phyloP scores from a whole-genome alignment of 2,113 vertebrate genomes.

The Hippocampus guttulatus region DNA sequence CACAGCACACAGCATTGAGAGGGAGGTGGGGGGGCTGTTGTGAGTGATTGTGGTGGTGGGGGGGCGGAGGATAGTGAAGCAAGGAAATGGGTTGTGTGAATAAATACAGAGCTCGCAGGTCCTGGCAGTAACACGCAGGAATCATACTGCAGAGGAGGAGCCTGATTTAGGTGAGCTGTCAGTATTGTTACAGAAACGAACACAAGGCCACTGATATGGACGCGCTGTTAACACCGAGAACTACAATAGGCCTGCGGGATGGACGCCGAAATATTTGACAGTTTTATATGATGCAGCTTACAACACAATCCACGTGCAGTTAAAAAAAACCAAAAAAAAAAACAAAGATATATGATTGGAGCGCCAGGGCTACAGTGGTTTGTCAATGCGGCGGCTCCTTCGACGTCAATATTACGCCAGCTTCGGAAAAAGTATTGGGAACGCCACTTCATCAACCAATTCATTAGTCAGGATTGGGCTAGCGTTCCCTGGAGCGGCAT shows the following conservation, averaged over 20 bases:
- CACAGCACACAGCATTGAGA: background rate
- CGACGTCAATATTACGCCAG: background rate
- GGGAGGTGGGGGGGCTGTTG: slow-evolving; percentile 35
- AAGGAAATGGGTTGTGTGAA: slow-evolving; percentile 62
- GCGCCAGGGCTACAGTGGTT: background rate
- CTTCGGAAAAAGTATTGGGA: background rate
- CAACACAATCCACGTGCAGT: background rate
- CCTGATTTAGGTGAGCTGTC: slow-evolving; percentile 64
- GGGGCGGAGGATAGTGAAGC: slow-evolving; percentile 44
- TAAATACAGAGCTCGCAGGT: slow-evolving; percentile 62
- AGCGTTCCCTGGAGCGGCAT: background rate
- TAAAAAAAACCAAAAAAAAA: background rate
- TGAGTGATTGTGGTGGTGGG: slow-evolving; percentile 48
- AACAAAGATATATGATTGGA: background rate
- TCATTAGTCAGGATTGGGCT: background rate
- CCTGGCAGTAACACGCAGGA: slow-evolving; percentile 58
- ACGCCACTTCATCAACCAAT: background rate
- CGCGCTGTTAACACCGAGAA: slow-evolving; percentile 34
- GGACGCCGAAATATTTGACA: slow-evolving; percentile 47
- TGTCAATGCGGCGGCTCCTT: background rate
- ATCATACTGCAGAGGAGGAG: slow-evolving; percentile 69
- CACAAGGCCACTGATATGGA: slow-evolving; percentile 34
- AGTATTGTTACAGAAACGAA: slow-evolving; percentile 42
- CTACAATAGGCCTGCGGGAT: slow-evolving; percentile 22
- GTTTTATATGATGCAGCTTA: slow-evolving; percentile 24